Evolutionary conservation across 2,113 vertebrate species (phyloP).

Genomic region (Spizaetus ornatus): DNA sequence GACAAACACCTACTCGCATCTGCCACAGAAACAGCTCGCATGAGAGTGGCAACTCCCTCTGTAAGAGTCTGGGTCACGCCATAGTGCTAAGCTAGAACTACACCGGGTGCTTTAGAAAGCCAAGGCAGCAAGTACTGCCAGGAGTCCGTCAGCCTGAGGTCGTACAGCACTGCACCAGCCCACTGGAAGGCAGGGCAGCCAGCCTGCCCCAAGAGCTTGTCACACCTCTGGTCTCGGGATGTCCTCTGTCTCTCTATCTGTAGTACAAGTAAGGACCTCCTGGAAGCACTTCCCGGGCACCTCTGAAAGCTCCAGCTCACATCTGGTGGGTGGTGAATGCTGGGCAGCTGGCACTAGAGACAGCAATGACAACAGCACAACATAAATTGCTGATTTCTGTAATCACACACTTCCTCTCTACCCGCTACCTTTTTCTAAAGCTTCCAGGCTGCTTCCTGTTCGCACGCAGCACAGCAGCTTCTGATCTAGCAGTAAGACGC

Average conservation of each 20-base stretch:
- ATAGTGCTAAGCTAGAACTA: background rate
- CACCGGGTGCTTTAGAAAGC: background rate
- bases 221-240: background rate
- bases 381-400: background rate
- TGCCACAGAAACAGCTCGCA: background rate
- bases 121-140: background rate
- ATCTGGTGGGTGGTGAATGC: background rate
- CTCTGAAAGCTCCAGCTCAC: background rate
- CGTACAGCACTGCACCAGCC: background rate
- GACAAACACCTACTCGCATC: background rate
- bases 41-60: background rate
- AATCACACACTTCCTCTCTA: background rate
- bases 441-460: background rate
- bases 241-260: background rate
- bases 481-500: background rate
- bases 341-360: background rate
- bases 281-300: background rate
- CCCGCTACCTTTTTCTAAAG: background rate
- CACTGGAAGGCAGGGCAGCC: background rate
- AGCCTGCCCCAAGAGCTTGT: background rate
- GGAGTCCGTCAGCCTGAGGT: background rate
- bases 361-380: background rate
- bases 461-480: background rate
- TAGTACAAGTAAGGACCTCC: background rate
- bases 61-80: background rate